Base-by-base conservation (phyloP, 2,888 invertebrate genomes). In the Acleris sparsana region DNA sequence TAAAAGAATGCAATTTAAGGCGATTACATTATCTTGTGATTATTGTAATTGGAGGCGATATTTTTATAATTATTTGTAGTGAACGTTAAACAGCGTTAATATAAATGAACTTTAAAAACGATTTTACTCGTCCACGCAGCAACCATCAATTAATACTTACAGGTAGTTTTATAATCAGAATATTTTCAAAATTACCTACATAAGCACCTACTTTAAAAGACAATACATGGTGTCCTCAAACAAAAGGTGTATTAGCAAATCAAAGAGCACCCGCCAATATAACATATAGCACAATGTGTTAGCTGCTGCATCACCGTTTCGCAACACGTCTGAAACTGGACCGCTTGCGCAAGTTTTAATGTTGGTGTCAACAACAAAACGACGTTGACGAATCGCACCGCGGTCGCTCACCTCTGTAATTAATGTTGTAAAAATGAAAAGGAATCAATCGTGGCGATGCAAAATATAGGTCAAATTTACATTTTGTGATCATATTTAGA, bases 301-400 rank as follows among this genome's bases (percentile, higher is more conserved):
- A 39, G 39, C 56, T 57, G 20, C 56, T 57, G 46, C 46, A 46
- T 25, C 9, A 44, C 7, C 16, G 25, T 57, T 57, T 57, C 57
- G 57, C 57, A 57, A 57, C 5, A 29, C 13, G 68, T 64, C 67
- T 71, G 79, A 78, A 85, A 85, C 71, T 78, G 76, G 83, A 84
- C 72, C 78, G 67, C 69, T 80, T 86, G 80, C 82, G 81, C 80
- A 84, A 86, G 74, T 73, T 79, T 74, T 78, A 79, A 77, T 77
- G 78, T 77, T 74, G 78, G 82, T 77, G 78, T 75, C 70, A 68
- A 72, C 69, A 75, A 77, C 77, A 71, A 71, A 63, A 73, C 73
- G 78, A 83, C 80, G 80, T 82, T 80, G 80, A 82, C 83, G 72
- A 80, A 86, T 85, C 74, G 74, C 72, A 70, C 58, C 25, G 49